Percentiles rank a stretch among this genome's conserved stretches.
These are phyloP conservation scores for Zaprionus bogoriensis DNA, from an alignment of 2,888 invertebrate genomes.

Conservation along the genomic window DNA sequence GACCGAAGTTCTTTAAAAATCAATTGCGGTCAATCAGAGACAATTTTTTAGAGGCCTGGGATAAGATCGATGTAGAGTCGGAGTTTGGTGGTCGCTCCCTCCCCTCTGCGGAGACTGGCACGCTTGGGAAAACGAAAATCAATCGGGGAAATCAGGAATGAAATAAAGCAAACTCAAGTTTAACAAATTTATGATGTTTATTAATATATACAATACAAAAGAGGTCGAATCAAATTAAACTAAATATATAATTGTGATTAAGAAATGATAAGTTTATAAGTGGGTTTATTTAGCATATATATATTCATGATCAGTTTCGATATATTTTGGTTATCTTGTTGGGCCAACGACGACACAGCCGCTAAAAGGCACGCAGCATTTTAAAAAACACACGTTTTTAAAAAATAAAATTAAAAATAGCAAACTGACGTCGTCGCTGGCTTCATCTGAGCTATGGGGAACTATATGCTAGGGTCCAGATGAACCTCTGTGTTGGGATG, in stretches of 20 bases:
- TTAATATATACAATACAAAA: conserved; percentile 54
- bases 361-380: conserved; percentile 92
- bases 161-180: conserved; percentile 38
- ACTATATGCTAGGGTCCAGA: conserved; percentile 1
- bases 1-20: conserved; percentile 32
- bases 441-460: conserved; percentile 10
- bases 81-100: conserved; percentile 45
- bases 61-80: conserved; percentile 47
- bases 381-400: conserved; percentile 83
- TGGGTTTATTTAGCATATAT: conserved; percentile 12
- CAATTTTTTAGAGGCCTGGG: conserved; percentile 54
- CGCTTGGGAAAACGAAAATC: conserved; percentile 14
- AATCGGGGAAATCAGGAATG: conserved; percentile 11
- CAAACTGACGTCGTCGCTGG: conserved; percentile 50
- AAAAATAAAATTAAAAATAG: conserved; percentile 75
- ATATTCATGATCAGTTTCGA: conserved; percentile 9
- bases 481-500: background rate
- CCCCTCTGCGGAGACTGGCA: conserved; percentile 6
- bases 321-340: conserved; percentile 13
- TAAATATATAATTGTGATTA: conserved; percentile 49
- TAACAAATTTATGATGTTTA: conserved; percentile 55
- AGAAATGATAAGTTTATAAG: conserved; percentile 40
- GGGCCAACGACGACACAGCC: conserved; percentile 83
- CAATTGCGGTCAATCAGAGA: conserved; percentile 58
- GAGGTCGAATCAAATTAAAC: conserved; percentile 32